These are phyloP conservation scores for Metalampra italica DNA, from an alignment of 2,888 invertebrate genomes.

Conservation along the genomic window DNA sequence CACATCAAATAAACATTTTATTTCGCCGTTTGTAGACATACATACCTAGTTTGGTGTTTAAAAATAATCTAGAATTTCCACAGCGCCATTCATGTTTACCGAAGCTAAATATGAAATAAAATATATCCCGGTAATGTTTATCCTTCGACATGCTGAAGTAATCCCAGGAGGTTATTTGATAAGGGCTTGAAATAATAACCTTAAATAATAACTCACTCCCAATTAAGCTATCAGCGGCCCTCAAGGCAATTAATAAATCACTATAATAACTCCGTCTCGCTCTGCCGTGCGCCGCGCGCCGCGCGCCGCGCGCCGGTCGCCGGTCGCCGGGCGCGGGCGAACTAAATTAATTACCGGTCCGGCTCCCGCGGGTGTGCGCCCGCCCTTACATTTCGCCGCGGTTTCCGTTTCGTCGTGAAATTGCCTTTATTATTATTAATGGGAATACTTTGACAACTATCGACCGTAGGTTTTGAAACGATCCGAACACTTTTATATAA, in stretches of 20 bases:
- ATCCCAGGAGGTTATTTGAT: neutral
- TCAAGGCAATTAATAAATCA: neutral
- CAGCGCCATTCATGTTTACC: too few relatives aligned
- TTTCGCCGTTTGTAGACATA: too few relatives aligned
- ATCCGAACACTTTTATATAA: too few relatives aligned
- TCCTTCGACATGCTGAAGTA: too few relatives aligned
- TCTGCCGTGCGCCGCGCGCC: neutral
- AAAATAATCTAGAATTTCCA: too few relatives aligned
- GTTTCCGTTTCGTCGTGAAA: neutral
- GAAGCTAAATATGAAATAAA: too few relatives aligned
- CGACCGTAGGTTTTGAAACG: neutral
- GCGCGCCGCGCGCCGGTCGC: too few relatives aligned
- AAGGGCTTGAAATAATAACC: neutral
- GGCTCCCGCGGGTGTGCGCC: neutral
- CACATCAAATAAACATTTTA: too few relatives aligned
- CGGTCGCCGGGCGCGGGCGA: too few relatives aligned
- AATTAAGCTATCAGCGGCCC: neutral
- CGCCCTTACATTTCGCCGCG: neutral
- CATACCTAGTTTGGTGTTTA: too few relatives aligned
- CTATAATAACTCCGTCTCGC: neutral
- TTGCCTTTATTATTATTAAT: constrained; percentile 12
- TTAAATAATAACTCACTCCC: neutral
- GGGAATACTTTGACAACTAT: constrained; percentile 11
- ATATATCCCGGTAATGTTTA: too few relatives aligned
- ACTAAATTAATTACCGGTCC: constrained; percentile 1